Percentiles rank a stretch among this genome's conserved stretches.
These are phyloP conservation scores for Harpalus rufipes DNA, from an alignment of 2,888 invertebrate species.

Conservation along the genomic window DNA sequence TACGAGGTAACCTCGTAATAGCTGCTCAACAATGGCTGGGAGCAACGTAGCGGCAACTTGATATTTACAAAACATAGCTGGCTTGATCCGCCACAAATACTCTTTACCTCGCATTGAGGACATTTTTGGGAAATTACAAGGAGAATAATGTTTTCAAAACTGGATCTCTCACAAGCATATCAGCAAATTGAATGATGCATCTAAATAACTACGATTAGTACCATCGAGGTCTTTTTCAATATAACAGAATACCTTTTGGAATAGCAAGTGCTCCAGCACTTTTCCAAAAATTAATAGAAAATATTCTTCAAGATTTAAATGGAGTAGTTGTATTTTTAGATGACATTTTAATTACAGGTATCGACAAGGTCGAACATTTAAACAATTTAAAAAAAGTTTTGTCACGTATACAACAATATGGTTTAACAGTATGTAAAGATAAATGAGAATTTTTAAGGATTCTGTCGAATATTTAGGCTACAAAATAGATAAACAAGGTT, in stretches of 20 bases:
- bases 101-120: constrained; percentile 68
- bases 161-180: constrained; percentile 68
- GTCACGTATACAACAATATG: constrained; percentile 62
- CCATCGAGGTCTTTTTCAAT: constrained; percentile 69
- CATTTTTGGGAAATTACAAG: constrained; percentile 60
- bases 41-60: too few relatives aligned
- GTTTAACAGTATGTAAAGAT: constrained; percentile 65
- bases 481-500: constrained; percentile 10
- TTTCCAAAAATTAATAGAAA: constrained; percentile 71
- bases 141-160: constrained; percentile 67
- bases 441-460: constrained; percentile 67
- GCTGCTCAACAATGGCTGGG: too few relatives aligned
- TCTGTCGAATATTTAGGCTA: neutral
- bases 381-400: constrained; percentile 58
- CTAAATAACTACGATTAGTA: constrained; percentile 69
- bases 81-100: too few relatives aligned
- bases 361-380: constrained; percentile 57
- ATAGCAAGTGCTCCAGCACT: constrained; percentile 71
- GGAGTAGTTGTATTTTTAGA: constrained; percentile 70
- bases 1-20: too few relatives aligned
- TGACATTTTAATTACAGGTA: constrained; percentile 70
- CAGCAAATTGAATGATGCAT: constrained; percentile 50
- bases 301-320: constrained; percentile 68
- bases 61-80: too few relatives aligned
- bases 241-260: constrained; percentile 70